Evolutionary conservation across 2,113 vertebrate species (phyloP).

Genomic region (Rhabdomys dilectus): DNA sequence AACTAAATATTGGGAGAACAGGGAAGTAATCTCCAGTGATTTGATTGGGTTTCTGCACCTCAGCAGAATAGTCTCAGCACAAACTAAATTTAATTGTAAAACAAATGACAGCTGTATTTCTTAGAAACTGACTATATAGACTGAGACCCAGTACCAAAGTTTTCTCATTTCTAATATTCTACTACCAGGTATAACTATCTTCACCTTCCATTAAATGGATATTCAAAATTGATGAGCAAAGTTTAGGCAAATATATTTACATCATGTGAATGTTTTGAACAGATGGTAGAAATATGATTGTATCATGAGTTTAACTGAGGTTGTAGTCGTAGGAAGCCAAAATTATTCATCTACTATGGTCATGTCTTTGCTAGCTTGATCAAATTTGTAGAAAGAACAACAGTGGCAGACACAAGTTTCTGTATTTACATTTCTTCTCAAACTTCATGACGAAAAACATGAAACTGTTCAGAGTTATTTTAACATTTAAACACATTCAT

Average conservation of each 20-base stretch:
- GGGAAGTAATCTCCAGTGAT: neutral
- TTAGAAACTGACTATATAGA: neutral
- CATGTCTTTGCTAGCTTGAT: constrained; percentile 44
- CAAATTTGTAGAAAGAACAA: constrained; percentile 66
- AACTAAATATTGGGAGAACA: constrained; percentile 16
- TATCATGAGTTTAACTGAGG: constrained; percentile 1
- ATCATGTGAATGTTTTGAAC: constrained; percentile 14
- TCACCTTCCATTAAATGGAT: neutral
- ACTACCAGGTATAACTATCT: neutral
- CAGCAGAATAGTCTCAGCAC: constrained; percentile 11
- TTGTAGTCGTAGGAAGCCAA: constrained; percentile 43
- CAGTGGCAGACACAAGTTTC: constrained; percentile 66
- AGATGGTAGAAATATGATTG: constrained; percentile 46
- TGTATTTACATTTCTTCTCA: constrained; percentile 77
- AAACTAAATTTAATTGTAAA: constrained; percentile 48
- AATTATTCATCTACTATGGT: constrained; percentile 26
- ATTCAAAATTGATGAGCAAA: neutral
- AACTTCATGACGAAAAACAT: constrained; percentile 77
- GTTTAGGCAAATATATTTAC: constrained; percentile 41
- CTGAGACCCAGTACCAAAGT: neutral
- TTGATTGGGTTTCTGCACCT: neutral
- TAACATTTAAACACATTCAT: constrained; percentile 82
- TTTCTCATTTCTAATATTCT: neutral
- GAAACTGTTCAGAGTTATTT: constrained; percentile 81
- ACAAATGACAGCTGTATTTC: constrained; percentile 13